Conservation (phyloP, 2,888 invertebrate species). For the Aproaerema taeniolella region DNA sequence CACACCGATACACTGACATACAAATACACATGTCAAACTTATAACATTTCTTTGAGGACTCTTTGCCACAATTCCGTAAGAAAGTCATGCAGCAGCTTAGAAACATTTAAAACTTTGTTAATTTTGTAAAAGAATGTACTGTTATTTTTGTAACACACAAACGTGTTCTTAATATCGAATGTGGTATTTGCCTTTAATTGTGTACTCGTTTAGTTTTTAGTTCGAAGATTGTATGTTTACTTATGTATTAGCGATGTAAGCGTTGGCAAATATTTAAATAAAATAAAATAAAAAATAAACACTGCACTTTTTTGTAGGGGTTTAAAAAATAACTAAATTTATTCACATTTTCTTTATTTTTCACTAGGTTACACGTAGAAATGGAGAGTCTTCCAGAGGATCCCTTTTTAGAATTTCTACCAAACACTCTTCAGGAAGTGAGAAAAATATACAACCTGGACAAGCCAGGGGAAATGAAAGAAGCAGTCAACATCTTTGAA, state of each 20-base stretch:
- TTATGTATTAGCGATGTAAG: too few species aligned
- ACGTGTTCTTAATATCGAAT: not conserved
- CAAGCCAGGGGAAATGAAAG: constrained; percentile 30
- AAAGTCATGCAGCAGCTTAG: too few species aligned
- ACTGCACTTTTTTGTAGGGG: not conserved
- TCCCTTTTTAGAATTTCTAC: constrained; percentile 23
- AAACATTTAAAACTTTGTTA: too few species aligned
- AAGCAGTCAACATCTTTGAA: constrained; percentile 35
- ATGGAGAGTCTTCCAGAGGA: constrained; percentile 29
- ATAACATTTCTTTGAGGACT: too few species aligned
- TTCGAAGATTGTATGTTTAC: too few species aligned
- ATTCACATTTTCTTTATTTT: not conserved
- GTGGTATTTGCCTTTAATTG: too few species aligned
- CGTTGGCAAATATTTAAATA: not conserved
- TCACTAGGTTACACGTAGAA: not conserved
- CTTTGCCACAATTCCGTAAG: too few species aligned
- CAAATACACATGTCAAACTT: too few species aligned
- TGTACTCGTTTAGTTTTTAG: too few species aligned
- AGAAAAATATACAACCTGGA: constrained; percentile 27
- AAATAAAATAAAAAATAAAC: not conserved
- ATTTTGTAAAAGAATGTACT: too few species aligned
- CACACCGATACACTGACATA: not conserved
- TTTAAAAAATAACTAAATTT: not conserved
- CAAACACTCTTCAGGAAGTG: constrained; percentile 24
- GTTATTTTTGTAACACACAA: not conserved